Base-by-base conservation (phyloP, 2,888 invertebrate species). In the Caenorhabditis sulstoni region DNA sequence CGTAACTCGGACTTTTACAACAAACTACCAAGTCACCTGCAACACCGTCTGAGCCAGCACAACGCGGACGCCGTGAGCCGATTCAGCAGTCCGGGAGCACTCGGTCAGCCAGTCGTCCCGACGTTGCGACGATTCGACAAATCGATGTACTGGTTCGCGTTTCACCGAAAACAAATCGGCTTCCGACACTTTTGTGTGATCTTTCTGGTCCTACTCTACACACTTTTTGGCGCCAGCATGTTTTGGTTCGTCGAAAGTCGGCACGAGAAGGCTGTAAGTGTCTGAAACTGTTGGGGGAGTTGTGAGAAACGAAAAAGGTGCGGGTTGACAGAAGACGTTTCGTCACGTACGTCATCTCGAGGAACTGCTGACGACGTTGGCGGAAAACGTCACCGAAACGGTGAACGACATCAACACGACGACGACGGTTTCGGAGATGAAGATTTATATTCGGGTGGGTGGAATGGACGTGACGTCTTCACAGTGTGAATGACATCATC, bases 71-170 rank as follows among this genome's bases (percentile, higher is more conserved):
- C 29, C 5, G 50, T 64, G 12, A 74, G 74, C 39, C 16, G 53
- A 3, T 59, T 58, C 20, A 70, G 71, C 22, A 66, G 59, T 22
- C 80, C 80, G 16, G 80, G 80, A 23, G 80, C 80, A 0, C 20
- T 76, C 1, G 75, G 75, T 0, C 62, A 75, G 39, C 59, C 53
- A 1, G 70, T 75, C 14, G 52, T 76, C 4, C 75, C 80, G 3
- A 71, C 65, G 0, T 14, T 39, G 74, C 50, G 64, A 79, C 80
- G 77, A 66, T 85, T 85, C 37, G 77, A 80, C 18, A 77, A 77
- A 12, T 84, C 84, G 1, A 73, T 85, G 65, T 85, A 85, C 59
- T 85, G 79, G 75, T 73, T 85, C 18, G 81, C 84, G 1, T 77
- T 79, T 23, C 78, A 81, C 58, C 77, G 81, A 9, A 81, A 81